A percentile compares a stretch with the other conserved stretches of the same genome.
These are phyloP conservation scores for Oreochromis grahami DNA, from an alignment of 2,797 vertebrate genomes.

Conservation along the genomic window DNA sequence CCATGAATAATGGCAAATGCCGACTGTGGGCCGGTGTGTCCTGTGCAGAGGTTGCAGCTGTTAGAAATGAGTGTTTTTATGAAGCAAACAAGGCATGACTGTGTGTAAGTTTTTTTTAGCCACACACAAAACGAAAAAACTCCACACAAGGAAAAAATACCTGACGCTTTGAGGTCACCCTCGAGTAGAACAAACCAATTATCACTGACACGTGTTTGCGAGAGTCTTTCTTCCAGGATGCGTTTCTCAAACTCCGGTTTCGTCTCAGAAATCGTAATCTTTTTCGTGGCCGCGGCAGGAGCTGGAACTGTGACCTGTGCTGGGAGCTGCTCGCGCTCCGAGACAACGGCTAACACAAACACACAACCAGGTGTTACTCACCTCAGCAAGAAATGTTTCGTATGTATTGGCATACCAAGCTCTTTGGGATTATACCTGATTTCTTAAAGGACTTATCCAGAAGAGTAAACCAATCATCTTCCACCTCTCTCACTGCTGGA, in stretches of 20 bases:
- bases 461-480: slow-evolving; percentile 61
- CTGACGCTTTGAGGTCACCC: slow-evolving; percentile 52
- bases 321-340: slow-evolving; percentile 14
- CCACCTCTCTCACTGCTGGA: slow-evolving; percentile 34
- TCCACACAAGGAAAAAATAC: slow-evolving; percentile 55
- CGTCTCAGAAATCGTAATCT: slow-evolving; percentile 15
- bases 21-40: not conserved
- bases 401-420: not conserved
- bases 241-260: slow-evolving; percentile 49
- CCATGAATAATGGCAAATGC: not conserved
- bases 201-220: slow-evolving; percentile 42
- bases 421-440: slow-evolving; percentile 54
- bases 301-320: slow-evolving; percentile 15
- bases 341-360: slow-evolving; percentile 42
- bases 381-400: not conserved
- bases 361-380: slow-evolving; percentile 28
- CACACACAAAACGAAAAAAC: not conserved
- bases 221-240: slow-evolving; percentile 53
- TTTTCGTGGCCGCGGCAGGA: slow-evolving; percentile 12
- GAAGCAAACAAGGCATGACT: not conserved
- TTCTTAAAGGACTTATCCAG: slow-evolving; percentile 46
- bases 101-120: not conserved
- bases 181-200: slow-evolving; percentile 78
- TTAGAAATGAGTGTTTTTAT: slow-evolving; percentile 31
- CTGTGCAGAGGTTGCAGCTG: not conserved